Conservation (phyloP, 2,113 vertebrate genomes). For the Dasyurus viverrinus region DNA sequence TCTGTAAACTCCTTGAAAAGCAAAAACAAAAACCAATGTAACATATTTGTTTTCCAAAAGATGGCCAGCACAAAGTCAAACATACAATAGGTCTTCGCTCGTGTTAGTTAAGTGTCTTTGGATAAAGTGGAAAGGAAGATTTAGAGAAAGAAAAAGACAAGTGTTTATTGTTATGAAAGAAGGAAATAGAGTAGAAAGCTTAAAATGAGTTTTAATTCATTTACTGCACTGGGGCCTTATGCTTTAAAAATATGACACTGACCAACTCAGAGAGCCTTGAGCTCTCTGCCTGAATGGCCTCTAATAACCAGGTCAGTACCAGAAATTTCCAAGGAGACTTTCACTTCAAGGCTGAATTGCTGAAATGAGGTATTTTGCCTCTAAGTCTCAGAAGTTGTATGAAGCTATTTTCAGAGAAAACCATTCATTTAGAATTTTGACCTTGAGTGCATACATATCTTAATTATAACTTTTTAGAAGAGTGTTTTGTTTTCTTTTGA, state of each 20-base stretch:
- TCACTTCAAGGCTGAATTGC: background rate
- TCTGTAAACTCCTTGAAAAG: background rate
- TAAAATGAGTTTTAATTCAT: background rate
- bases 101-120: background rate
- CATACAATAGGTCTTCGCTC: background rate
- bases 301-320: background rate
- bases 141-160: background rate
- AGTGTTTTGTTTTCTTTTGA: background rate
- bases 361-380: background rate
- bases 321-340: background rate
- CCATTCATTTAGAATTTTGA: background rate
- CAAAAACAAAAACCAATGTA: background rate
- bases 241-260: background rate
- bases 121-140: background rate
- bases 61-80: background rate
- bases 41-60: background rate
- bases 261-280: background rate
- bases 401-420: background rate
- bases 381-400: background rate
- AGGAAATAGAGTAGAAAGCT: background rate
- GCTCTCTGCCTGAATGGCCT: background rate
- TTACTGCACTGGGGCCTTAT: background rate
- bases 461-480: constrained; percentile 64
- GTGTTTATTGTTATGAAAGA: background rate
- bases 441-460: constrained; percentile 50